A percentile compares a stretch with the other conserved stretches of the same genome.
These are phyloP conservation scores for Ptychoptera albimana DNA, from an alignment of 2,888 invertebrate species.

Conservation along the genomic window DNA sequence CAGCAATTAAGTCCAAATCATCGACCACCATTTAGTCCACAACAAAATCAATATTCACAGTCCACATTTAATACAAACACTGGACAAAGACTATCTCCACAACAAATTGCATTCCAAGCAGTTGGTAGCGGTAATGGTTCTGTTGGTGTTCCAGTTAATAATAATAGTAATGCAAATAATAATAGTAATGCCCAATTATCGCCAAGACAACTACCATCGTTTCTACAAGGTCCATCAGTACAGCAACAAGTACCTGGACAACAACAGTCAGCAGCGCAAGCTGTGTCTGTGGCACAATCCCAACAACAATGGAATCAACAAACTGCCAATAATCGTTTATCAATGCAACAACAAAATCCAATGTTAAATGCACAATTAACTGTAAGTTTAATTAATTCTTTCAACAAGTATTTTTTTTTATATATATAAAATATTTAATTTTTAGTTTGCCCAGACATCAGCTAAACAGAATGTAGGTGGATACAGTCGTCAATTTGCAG, in stretches of 20 bases:
- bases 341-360: slow-evolving; percentile 64
- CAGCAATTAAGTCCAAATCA: slow-evolving; percentile 29
- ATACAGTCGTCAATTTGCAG: slow-evolving; percentile 24
- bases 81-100: slow-evolving; percentile 26
- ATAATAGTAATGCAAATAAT: slow-evolving; percentile 11
- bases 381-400: slow-evolving; percentile 32
- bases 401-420: background rate
- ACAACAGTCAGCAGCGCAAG: slow-evolving; percentile 14
- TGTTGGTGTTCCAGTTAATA: background rate
- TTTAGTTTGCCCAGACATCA: slow-evolving; percentile 2
- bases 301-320: slow-evolving; percentile 15
- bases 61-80: slow-evolving; percentile 18
- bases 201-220: slow-evolving; percentile 22
- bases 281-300: slow-evolving; percentile 13
- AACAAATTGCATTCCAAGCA: slow-evolving; percentile 13
- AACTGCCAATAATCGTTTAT: slow-evolving; percentile 25
- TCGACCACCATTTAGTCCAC: slow-evolving; percentile 28
- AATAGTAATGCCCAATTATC: slow-evolving; percentile 26
- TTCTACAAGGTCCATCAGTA: slow-evolving; percentile 23
- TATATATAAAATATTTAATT: slow-evolving; percentile 1
- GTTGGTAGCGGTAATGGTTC: background rate
- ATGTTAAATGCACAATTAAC: slow-evolving; percentile 77
- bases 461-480: slow-evolving; percentile 17
- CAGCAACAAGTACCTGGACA: slow-evolving; percentile 18
- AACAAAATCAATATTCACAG: slow-evolving; percentile 27